Percentiles rank a stretch among this genome's conserved stretches.
Evolutionary conservation across 2,888 invertebrate species (phyloP).

Genomic region (Himalopsyche kuldschensis): DNA sequence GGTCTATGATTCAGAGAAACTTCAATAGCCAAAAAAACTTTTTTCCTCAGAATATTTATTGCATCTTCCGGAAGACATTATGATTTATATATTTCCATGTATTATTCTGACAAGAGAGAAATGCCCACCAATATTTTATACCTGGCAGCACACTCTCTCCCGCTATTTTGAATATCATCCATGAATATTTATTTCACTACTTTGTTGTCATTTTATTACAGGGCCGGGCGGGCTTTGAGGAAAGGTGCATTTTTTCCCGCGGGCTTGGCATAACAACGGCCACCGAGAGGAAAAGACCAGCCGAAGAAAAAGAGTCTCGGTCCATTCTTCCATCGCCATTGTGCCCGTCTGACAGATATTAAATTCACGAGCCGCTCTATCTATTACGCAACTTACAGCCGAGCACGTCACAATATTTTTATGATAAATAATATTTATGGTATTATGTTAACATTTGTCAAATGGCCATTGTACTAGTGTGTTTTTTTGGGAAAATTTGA

Average conservation of each 20-base stretch:
- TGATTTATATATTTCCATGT: background rate
- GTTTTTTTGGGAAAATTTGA: background rate
- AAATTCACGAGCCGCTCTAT: slow-evolving; percentile 26
- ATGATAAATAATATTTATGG: background rate
- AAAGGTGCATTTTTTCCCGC: slow-evolving; percentile 26
- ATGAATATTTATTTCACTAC: slow-evolving; percentile 18
- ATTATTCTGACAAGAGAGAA: background rate
- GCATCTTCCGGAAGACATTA: background rate
- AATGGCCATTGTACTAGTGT: background rate
- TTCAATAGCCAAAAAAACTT: background rate
- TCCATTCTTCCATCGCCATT: slow-evolving; percentile 23
- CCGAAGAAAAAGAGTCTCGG: slow-evolving; percentile 4
- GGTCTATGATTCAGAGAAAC: background rate
- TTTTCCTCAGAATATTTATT: background rate
- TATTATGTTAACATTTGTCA: background rate
- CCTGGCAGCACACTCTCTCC: background rate
- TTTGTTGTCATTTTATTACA: slow-evolving; percentile 11
- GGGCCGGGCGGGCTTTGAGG: slow-evolving; percentile 3
- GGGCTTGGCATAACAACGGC: background rate
- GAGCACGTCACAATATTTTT: background rate
- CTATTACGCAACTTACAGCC: slow-evolving; percentile 10
- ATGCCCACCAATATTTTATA: background rate
- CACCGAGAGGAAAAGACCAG: background rate
- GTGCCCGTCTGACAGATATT: slow-evolving; percentile 29
- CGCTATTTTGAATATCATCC: slow-evolving; percentile 14